Evolutionary conservation across 2,113 vertebrate species (phyloP).

Genomic region (Epinephelus fuscoguttatus): DNA sequence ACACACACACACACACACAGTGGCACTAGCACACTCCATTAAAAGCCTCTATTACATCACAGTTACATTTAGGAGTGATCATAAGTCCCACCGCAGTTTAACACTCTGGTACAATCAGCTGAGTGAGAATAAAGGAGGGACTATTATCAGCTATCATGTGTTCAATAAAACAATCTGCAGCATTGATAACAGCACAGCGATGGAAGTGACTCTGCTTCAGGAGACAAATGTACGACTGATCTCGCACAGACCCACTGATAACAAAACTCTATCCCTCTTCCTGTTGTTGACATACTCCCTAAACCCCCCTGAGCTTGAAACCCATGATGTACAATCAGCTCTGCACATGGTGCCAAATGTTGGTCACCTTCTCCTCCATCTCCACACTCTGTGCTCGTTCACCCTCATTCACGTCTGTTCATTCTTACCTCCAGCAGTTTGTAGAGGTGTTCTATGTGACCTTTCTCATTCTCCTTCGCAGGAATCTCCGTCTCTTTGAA

Average conservation of each 20-base stretch:
- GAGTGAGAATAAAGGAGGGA: constrained; percentile 37
- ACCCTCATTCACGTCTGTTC: not conserved
- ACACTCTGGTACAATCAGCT: constrained; percentile 54
- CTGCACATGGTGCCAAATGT: constrained; percentile 38
- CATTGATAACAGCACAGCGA: constrained; percentile 20
- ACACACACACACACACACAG: not conserved
- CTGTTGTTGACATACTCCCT: not conserved
- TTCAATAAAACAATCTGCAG: constrained; percentile 34
- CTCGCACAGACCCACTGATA: not conserved
- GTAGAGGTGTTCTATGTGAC: constrained; percentile 92
- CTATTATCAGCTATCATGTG: constrained; percentile 43
- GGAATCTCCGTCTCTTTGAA: constrained; percentile 99
- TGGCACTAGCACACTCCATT: too few species aligned
- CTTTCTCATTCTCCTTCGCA: constrained; percentile 91
- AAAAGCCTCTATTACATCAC: not conserved
- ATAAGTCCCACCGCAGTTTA: constrained; percentile 32
- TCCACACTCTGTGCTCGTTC: not conserved
- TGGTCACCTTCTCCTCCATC: constrained; percentile 13
- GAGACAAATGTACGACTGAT: constrained; percentile 10
- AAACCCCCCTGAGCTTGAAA: constrained; percentile 22
- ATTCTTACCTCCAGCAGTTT: constrained; percentile 93
- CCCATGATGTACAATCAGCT: constrained; percentile 56
- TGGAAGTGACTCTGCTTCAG: constrained; percentile 22
- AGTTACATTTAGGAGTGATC: not conserved
- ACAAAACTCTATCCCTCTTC: not conserved